phyloP scores from a whole-genome alignment of 53 echinoderm and acorn worm species.

The Glandiceps talaboti region DNA sequence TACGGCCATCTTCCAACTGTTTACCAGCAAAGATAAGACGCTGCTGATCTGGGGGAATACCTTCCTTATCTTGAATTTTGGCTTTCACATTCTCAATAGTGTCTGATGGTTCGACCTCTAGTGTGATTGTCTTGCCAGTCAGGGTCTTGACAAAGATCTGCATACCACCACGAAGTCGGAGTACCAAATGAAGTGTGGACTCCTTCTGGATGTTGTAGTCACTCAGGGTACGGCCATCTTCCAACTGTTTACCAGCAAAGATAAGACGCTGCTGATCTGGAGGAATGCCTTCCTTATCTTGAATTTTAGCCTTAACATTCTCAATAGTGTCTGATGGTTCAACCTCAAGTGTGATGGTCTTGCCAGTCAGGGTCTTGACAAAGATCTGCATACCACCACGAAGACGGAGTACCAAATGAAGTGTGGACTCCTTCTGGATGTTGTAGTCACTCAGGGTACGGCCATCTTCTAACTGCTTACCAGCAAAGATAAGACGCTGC shows the following conservation, averaged over 20 bases:
- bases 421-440: background rate
- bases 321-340: conserved; percentile 72
- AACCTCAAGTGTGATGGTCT: conserved; percentile 75
- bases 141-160: conserved; percentile 86
- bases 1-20: conserved; percentile 69
- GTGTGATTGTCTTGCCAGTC: conserved; percentile 79
- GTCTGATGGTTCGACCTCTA: conserved; percentile 68
- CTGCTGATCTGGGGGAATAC: conserved; percentile 74
- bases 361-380: conserved; percentile 76
- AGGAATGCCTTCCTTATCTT: conserved; percentile 68
- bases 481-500: background rate
- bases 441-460: background rate
- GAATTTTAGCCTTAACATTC: conserved; percentile 71
- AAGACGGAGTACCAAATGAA: too few relatives aligned
- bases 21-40: conserved; percentile 72
- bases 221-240: conserved; percentile 65
- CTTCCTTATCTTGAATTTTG: conserved; percentile 74
- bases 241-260: conserved; percentile 70
- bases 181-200: conserved; percentile 36
- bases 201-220: conserved; percentile 87
- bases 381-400: conserved; percentile 48
- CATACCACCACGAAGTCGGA: conserved; percentile 59
- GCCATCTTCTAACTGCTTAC: background rate
- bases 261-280: conserved; percentile 74
- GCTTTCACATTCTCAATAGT: conserved; percentile 69